Base-by-base conservation (phyloP, 2,113 vertebrate species). In the Malurus melanocephalus region DNA sequence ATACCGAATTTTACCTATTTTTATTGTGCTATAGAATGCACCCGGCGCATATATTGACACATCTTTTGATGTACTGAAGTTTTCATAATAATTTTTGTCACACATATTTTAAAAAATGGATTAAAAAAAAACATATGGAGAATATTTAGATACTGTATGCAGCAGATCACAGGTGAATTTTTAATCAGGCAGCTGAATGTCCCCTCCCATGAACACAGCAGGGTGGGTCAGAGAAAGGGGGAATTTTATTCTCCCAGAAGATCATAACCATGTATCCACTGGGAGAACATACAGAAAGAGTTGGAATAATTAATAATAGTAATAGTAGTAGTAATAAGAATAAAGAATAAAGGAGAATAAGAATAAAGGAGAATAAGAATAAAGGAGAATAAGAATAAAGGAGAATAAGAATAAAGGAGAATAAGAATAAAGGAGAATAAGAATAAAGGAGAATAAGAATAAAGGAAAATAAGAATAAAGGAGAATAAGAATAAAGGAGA, bases 1-100 rank as follows among this genome's bases (percentile, higher is more conserved):
- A 43, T 59, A 45, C 40, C 30, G 93, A 89, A 85, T 93, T 95
- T 92, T 92, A 62, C 69, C 67, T 92, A 87, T 94, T 95, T 95
- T 94, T 88, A 72, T 90, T 91, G 86, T 78, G 87, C 65, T 91
- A 92, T 94, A 91, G 85, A 93, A 93, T 53, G 17, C 16, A 69
- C 53, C 60, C 80, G 7, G 77, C 90, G 87, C 84, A 85, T 60
- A 35, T 93, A 95, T 93, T 94, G 93, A 94, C 87, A 94, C 87
- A 96, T 78, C 93, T 92, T 94, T 95, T 94, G 89, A 96, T 94
- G 92, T 94, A 59, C 71, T 91, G 86, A 89, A 87, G 73, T 40
- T 72, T 95, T 94, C 87, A 66, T 83, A 80, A 80, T 43, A 92
- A 83, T 78, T 94, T 87, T 85, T 90, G 52, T 56, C 93, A 33